Conservation (phyloP, 2,888 invertebrate genomes). For the Chrysodeixis includens region DNA sequence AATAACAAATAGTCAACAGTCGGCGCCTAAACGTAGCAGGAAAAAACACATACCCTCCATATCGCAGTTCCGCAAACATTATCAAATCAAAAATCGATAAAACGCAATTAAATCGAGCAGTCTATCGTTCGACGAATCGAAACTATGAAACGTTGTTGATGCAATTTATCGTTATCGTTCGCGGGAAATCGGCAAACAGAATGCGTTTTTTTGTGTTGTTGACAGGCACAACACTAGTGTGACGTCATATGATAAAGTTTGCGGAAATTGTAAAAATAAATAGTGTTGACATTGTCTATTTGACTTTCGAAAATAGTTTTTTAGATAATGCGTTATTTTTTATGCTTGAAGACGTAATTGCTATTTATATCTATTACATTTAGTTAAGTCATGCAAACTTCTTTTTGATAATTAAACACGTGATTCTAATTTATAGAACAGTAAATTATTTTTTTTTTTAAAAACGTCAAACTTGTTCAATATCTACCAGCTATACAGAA, state of each 20-base stretch:
- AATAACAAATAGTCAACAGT: conserved; percentile 12
- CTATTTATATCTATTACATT: no score
- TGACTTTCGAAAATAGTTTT: background rate
- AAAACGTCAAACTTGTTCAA: no score
- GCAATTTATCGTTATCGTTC: conserved; percentile 47
- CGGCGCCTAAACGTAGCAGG: conserved; percentile 22
- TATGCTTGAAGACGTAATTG: no score
- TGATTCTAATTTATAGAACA: no score
- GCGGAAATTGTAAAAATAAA: background rate
- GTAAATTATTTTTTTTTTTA: no score
- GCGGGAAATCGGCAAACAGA: conserved; percentile 46
- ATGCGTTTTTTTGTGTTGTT: conserved; percentile 46
- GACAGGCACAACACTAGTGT: conserved; percentile 36
- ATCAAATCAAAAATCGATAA: conserved; percentile 54
- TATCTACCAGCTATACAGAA: no score
- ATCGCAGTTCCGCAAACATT: conserved; percentile 49
- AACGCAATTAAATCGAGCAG: conserved; percentile 49
- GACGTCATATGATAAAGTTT: conserved; percentile 22
- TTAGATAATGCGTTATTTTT: no score
- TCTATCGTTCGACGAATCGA: conserved; percentile 55
- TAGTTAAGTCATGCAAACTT: no score
- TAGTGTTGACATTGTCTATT: background rate
- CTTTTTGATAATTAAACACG: no score
- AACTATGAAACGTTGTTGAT: conserved; percentile 46
- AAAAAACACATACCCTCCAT: conserved; percentile 28